phyloP scores from a whole-genome alignment of 2,113 vertebrate genomes.

The Acanthochromis polyacanthus region DNA sequence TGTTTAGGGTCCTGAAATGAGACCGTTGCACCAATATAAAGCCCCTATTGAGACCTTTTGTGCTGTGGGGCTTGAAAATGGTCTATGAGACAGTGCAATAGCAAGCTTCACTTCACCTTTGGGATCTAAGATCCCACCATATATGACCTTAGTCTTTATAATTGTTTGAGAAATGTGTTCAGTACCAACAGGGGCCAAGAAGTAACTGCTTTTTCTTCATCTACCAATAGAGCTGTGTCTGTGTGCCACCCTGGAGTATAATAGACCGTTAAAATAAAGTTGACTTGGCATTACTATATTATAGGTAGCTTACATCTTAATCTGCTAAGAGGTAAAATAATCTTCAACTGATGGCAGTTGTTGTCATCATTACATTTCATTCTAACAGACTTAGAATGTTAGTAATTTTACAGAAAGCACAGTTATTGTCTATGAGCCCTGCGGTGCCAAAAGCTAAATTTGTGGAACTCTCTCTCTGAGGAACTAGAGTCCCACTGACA shows the following conservation, averaged over 20 bases:
- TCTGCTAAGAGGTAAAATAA: slow-evolving; percentile 31
- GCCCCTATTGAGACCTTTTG: slow-evolving; percentile 51
- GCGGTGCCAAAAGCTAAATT: slow-evolving; percentile 62
- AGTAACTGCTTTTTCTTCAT: slow-evolving; percentile 18
- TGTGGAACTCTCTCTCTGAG: slow-evolving; percentile 81
- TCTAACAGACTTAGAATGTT: background rate
- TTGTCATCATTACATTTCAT: slow-evolving; percentile 39
- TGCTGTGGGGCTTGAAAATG: slow-evolving; percentile 56
- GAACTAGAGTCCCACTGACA: slow-evolving; percentile 52
- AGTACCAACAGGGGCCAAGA: slow-evolving; percentile 24
- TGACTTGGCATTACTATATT: slow-evolving; percentile 53
- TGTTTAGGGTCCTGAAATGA: slow-evolving; percentile 72
- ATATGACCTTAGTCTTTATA: slow-evolving; percentile 36
- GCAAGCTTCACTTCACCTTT: slow-evolving; percentile 42
- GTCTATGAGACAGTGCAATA: slow-evolving; percentile 73
- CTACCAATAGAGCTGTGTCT: slow-evolving; percentile 5
- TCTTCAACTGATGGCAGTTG: slow-evolving; percentile 45
- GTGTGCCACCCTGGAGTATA: slow-evolving; percentile 21
- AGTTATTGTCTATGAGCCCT: slow-evolving; percentile 69
- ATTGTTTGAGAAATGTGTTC: slow-evolving; percentile 45
- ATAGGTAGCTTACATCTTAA: slow-evolving; percentile 39
- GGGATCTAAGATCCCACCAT: slow-evolving; percentile 35
- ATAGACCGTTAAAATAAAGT: slow-evolving; percentile 53
- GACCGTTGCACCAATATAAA: slow-evolving; percentile 64
- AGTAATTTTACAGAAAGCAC: background rate